Base-by-base conservation (phyloP, 2,113 vertebrate species). In the Oreochromis spilurus region DNA sequence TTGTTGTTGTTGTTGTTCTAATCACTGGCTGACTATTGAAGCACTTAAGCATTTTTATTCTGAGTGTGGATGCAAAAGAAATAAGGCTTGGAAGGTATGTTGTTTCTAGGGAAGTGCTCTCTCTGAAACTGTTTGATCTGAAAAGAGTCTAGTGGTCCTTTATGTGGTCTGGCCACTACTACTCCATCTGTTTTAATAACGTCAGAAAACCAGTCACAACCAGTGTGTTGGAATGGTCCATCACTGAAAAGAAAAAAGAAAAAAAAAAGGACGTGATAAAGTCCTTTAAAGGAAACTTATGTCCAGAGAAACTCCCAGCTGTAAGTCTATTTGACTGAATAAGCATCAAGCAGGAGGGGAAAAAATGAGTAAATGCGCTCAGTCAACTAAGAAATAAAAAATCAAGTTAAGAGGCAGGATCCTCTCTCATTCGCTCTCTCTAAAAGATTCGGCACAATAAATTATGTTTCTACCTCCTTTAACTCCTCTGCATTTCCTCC, bases 341-440 rank as follows among this genome's bases (percentile, higher is more conserved):
- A 40, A 81, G 84, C 38, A 43, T 88, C 82, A 88, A 50, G 83
- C 50, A 17, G 29, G 52, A 31, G 7, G 45, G 0, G 2, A 79
- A 50, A 58, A 40, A 38, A 31, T 0, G 48, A 75, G 34, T n/a
- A 29, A 84, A 79, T 36, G 70, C 45, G 72, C 62, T 89, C 87
- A 83, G 90, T 90, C 83, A 83, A 92, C 55, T 80, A 82, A 45
- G 75, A 78, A 90, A 94, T 90, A 19, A 19, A 75, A 55, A 84
- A 91, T 70, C 62, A 88, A 85, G 88, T 87, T 72, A 9, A 19
- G 67, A 86, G 13, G 26, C 84, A 14, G 31, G 53, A 31, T 75
- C n/a, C 62, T 40, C 10, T 65, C 36, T 67, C 62, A 21, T 5
- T 65, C 10, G 6, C 53, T 40, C 52, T 16, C 29, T 84, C 38